Conservation (phyloP, 2,113 vertebrate species). For the Otis tarda region DNA sequence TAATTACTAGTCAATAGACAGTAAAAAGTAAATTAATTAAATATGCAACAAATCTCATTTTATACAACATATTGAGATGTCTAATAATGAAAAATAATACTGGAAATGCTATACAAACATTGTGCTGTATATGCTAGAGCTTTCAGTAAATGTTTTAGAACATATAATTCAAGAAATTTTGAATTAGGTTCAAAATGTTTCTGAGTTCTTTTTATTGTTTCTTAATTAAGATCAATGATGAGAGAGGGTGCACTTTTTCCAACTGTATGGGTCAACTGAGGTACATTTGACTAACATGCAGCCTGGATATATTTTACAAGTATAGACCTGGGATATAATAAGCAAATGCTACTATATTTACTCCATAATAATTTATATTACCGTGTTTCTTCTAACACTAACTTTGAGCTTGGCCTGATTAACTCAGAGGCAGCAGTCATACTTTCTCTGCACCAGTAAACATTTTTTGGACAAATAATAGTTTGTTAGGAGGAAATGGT, state of each 20-base stretch:
- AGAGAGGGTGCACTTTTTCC: not conserved
- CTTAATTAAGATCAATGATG: constrained; percentile 17
- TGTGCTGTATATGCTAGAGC: not conserved
- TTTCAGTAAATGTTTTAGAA: constrained; percentile 2
- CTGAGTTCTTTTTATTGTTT: not conserved
- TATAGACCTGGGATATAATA: not conserved
- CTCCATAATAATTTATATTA: not conserved
- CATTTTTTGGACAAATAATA: not conserved
- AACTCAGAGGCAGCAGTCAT: not conserved
- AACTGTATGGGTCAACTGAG: not conserved
- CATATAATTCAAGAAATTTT: not conserved
- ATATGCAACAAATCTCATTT: not conserved
- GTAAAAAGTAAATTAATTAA: constrained; percentile 37
- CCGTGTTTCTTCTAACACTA: not conserved
- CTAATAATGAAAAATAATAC: not conserved
- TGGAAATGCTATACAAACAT: constrained; percentile 3
- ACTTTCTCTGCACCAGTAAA: not conserved
- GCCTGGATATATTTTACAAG: not conserved
- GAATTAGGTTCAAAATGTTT: not conserved
- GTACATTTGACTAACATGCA: not conserved
- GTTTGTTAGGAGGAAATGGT: constrained; percentile 8
- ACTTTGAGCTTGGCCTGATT: constrained; percentile 10
- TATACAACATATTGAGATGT: not conserved
- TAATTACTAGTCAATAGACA: constrained; percentile 65
- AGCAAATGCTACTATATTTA: constrained; percentile 4